phyloP scores from a whole-genome alignment of 2,113 vertebrate species.

The Ellobius talpinus region DNA sequence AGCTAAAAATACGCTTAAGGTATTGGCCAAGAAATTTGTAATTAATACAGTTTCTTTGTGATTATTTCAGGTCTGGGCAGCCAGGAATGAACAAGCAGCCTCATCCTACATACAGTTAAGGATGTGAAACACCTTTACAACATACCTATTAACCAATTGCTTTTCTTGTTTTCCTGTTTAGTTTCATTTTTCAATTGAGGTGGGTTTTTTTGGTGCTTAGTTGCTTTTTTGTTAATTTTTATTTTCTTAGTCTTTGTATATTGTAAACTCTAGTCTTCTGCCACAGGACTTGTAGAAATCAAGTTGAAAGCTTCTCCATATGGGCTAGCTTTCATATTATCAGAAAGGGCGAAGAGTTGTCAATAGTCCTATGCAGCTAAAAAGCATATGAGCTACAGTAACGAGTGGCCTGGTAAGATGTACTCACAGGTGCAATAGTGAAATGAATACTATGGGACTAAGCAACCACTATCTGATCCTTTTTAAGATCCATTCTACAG shows the following conservation, averaged over 20 bases:
- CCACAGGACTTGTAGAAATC: not conserved
- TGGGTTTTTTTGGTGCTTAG: not conserved
- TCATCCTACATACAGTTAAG: too few relatives aligned
- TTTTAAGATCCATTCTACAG: not conserved
- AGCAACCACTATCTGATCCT: not conserved
- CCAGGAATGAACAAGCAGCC: too few relatives aligned
- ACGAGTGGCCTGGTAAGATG: not conserved
- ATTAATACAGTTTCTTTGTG: too few relatives aligned
- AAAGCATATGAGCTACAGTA: not conserved
- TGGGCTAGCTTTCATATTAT: not conserved
- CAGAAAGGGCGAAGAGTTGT: not conserved
- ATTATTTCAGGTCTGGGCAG: too few relatives aligned
- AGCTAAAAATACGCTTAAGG: too few relatives aligned
- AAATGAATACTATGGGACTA: not conserved
- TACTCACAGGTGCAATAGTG: not conserved
- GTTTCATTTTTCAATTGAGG: not conserved
- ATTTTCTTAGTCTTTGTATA: not conserved
- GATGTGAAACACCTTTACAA: not conserved
- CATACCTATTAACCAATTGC: not conserved
- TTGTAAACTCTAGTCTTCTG: not conserved
- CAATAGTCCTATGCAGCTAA: not conserved
- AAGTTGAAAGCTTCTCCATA: not conserved
- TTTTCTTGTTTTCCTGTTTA: not conserved
- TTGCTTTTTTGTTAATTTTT: not conserved
- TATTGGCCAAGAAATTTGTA: too few relatives aligned